phyloP scores from a whole-genome alignment of 2,888 invertebrate genomes.

The Cenopis cana region DNA sequence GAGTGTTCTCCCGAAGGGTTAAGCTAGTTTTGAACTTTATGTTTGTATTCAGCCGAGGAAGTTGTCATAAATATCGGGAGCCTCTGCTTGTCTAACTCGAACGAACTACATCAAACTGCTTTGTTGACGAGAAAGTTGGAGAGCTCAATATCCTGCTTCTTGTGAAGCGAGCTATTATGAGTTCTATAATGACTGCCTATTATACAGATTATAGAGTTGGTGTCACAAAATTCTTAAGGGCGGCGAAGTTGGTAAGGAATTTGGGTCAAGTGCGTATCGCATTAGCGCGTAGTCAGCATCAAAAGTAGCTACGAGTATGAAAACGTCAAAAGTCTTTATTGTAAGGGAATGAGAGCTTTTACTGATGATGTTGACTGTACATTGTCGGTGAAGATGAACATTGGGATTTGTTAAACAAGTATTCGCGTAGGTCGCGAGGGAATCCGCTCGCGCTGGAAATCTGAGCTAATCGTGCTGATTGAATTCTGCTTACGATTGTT shows the following conservation, averaged over 20 bases:
- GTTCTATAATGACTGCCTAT: constrained; percentile 60
- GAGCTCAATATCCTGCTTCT: constrained; percentile 69
- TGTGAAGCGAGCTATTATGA: constrained; percentile 63
- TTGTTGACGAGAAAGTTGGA: constrained; percentile 72
- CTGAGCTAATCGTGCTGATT: constrained; percentile 16
- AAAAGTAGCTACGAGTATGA: too few relatives aligned
- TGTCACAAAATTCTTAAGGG: constrained; percentile 30
- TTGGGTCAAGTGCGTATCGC: constrained; percentile 33
- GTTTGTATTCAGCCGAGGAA: constrained; percentile 72
- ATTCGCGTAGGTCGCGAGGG: constrained; percentile 23
- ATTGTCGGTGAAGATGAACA: constrained; percentile 29
- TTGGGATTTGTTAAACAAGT: constrained; percentile 35
- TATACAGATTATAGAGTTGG: constrained; percentile 52
- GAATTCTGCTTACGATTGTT: background rate
- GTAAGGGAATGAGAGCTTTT: too few relatives aligned
- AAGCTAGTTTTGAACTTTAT: constrained; percentile 75
- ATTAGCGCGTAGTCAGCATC: too few relatives aligned
- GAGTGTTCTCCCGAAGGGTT: constrained; percentile 71
- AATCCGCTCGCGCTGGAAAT: constrained; percentile 9
- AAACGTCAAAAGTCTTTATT: too few relatives aligned
- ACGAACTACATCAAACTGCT: constrained; percentile 74
- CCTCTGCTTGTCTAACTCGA: constrained; percentile 70
- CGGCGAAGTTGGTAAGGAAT: constrained; percentile 25
- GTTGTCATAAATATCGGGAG: constrained; percentile 78
- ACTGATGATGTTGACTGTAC: too few relatives aligned